Evolutionary conservation across 2,113 vertebrate species (phyloP).

Genomic region (Aegithalos caudatus): DNA sequence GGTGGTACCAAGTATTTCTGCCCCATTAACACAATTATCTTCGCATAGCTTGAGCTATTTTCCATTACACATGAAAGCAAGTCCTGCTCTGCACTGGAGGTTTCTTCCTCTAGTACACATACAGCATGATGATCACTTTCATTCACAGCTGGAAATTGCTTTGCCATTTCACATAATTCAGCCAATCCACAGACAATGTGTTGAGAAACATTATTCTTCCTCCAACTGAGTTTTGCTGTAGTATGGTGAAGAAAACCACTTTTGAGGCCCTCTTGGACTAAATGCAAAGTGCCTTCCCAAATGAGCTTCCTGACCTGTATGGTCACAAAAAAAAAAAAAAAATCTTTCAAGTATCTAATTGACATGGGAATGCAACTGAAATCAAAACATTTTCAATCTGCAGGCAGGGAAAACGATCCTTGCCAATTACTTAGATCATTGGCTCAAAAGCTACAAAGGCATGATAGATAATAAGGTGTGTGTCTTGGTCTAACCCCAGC

Average conservation of each 20-base stretch:
- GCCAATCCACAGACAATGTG: constrained; percentile 72
- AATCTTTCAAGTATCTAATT: neutral
- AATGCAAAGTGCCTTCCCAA: constrained; percentile 76
- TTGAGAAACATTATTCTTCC: neutral
- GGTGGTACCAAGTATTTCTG: constrained; percentile 89
- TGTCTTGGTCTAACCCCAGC: neutral
- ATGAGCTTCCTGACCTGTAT: constrained; percentile 81
- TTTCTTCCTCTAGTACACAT: constrained; percentile 48
- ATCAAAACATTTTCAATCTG: neutral
- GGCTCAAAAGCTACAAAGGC: neutral
- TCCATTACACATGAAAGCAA: constrained; percentile 80
- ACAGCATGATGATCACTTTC: constrained; percentile 38
- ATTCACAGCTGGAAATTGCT: constrained; percentile 72
- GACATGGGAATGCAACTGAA: neutral
- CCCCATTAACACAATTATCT: constrained; percentile 81
- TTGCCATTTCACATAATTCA: constrained; percentile 91
- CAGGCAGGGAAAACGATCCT: neutral
- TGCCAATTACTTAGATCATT: neutral
- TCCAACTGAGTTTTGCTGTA: neutral
- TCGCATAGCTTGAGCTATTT: constrained; percentile 70
- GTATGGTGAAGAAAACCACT: constrained; percentile 73
- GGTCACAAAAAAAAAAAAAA: neutral
- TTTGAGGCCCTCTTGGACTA: constrained; percentile 78
- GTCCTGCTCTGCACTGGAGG: constrained; percentile 71
- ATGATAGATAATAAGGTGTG: neutral